Conservation (phyloP, 2,113 vertebrate species). For the Ochotona princeps region DNA sequence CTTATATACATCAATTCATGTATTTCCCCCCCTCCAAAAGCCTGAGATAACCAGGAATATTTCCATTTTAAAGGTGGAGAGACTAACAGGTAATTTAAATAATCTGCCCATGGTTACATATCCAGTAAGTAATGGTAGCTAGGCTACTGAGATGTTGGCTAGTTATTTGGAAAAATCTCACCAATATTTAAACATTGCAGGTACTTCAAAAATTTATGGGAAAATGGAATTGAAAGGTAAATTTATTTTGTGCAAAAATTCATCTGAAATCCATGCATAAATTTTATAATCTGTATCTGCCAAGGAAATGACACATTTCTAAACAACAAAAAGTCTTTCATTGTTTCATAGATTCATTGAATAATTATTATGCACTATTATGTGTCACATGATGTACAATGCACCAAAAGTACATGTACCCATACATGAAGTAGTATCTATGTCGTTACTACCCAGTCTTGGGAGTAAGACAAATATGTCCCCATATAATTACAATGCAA, state of each 20-base stretch:
- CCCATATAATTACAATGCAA: not conserved
- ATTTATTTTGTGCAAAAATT: no score
- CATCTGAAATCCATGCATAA: no score
- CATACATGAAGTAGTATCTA: not conserved
- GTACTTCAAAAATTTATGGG: no score
- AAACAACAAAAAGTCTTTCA: constrained; percentile 19
- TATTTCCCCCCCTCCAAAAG: not conserved
- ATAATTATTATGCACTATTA: not conserved
- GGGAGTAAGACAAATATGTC: not conserved
- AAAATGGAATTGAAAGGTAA: no score
- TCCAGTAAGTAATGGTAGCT: not conserved
- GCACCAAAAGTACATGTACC: not conserved
- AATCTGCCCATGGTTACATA: not conserved
- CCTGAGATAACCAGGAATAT: not conserved
- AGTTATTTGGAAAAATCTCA: constrained; percentile 16
- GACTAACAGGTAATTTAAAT: constrained; percentile 38
- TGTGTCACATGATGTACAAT: not conserved
- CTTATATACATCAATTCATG: not conserved
- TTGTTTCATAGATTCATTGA: not conserved
- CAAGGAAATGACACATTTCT: not conserved
- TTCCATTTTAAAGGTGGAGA: not conserved
- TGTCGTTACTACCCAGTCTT: not conserved
- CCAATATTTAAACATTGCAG: not conserved
- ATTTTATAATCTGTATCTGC: no score
- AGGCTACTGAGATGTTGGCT: not conserved